Conservation (phyloP, 2,113 vertebrate species). For the Carassius carassius region DNA sequence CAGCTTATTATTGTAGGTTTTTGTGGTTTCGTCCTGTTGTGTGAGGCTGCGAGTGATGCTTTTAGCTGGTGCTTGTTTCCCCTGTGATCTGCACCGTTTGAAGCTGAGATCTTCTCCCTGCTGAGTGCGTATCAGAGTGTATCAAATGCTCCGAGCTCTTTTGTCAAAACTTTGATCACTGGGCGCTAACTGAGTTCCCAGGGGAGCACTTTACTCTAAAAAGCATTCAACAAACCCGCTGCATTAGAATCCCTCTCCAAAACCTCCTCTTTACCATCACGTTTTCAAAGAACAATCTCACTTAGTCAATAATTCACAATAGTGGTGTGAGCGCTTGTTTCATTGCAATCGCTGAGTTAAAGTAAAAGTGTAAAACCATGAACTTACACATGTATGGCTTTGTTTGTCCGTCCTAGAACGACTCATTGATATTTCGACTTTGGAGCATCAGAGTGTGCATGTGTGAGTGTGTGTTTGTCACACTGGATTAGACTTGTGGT, state of each 20-base stretch:
- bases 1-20: slow-evolving; percentile 21
- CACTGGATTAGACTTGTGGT: slow-evolving; percentile 45
- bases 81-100: slow-evolving; percentile 28
- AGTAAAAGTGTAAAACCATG: not conserved
- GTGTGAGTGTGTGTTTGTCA: slow-evolving; percentile 31
- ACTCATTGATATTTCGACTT: not conserved
- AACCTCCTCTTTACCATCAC: not conserved
- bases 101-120: slow-evolving; percentile 38
- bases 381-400: not conserved
- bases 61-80: slow-evolving; percentile 38
- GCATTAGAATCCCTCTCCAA: slow-evolving; percentile 11
- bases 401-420: slow-evolving; percentile 17
- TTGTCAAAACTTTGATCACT: slow-evolving; percentile 45
- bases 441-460: not conserved
- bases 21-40: slow-evolving; percentile 24
- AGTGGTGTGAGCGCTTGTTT: not conserved
- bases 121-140: slow-evolving; percentile 44
- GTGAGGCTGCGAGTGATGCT: slow-evolving; percentile 20
- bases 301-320: slow-evolving; percentile 27
- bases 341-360: not conserved
- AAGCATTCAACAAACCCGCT: slow-evolving; percentile 11
- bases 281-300: slow-evolving; percentile 44
- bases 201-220: slow-evolving; percentile 39
- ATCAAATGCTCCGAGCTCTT: slow-evolving; percentile 39
- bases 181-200: slow-evolving; percentile 44